Base-by-base conservation (phyloP, 2,113 vertebrate genomes). In the Epinephelus fuscoguttatus region DNA sequence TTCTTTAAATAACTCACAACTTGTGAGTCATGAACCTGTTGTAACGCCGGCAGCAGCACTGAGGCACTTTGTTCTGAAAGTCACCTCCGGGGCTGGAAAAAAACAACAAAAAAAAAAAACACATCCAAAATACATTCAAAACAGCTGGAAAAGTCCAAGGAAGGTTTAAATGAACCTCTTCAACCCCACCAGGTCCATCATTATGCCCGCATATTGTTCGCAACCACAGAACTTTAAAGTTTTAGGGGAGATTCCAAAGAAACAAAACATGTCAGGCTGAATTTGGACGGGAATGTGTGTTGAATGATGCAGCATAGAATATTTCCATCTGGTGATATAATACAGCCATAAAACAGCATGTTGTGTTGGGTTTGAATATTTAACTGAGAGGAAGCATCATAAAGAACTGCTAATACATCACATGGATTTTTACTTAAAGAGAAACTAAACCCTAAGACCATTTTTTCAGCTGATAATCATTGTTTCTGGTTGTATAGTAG, bases 1-100 rank as follows among this genome's bases (percentile, higher is more conserved):
- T 77, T 80, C 88, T 86, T 88, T 84, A 90, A 91, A 91, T 91
- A 91, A 78, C 86, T 81, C 57, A 13, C 68, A 18, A 72, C 75
- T 72, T 75, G 77, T 89, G 85, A 88, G 75, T 91, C 85, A 88
- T 13, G 75, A 60, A 79, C 30, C 66, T 76, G 70, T 57, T 52
- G 75, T 23, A 40, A 63, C 8, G 37, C 63, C 27, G 10, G 71
- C 77, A 25, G 74, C 49, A 25, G 14, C 33, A 0, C 64, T 52
- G 56, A 56, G 53, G 37, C 61, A 18, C 59, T 70, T 49, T 80
- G 84, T 64, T 79, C 68, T 84, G 45, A 33, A 80, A 49, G 63
- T 79, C 42, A 68, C 84, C 84, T 68, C 59, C 23, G 3, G 81
- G 75, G 71, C 49, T 47, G 1, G 7, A 86, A 73, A 83, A 12